Percentiles rank a stretch among this genome's conserved stretches.
These are phyloP conservation scores for Synanceia verrucosa DNA, from an alignment of 2,797 vertebrate genomes.

Conservation along the genomic window DNA sequence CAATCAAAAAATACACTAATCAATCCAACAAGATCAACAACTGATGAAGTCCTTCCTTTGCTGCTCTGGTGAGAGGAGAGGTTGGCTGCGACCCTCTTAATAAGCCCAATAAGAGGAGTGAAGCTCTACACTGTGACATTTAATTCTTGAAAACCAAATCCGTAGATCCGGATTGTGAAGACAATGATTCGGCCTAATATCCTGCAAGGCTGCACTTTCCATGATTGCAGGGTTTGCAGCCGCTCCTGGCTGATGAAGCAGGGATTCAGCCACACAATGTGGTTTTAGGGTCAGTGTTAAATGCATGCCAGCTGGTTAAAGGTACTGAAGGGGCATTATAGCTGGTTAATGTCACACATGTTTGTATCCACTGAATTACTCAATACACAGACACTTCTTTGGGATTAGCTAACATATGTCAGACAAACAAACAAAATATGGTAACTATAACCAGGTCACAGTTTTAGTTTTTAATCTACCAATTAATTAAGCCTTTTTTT, in stretches of 20 bases:
- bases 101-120: constrained; percentile 32
- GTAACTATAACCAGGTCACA: background rate
- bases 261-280: background rate
- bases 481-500: background rate
- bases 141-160: constrained; percentile 69
- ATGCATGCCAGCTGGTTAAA: background rate
- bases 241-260: constrained; percentile 30
- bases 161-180: constrained; percentile 71
- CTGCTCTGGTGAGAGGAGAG: constrained; percentile 24
- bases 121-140: constrained; percentile 43
- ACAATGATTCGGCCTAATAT: constrained; percentile 66
- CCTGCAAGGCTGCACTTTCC: constrained; percentile 73
- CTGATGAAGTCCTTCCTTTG: constrained; percentile 5
- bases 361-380: background rate
- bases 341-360: background rate
- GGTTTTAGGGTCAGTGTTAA: background rate
- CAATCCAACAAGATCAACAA: background rate
- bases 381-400: background rate
- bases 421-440: background rate
- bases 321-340: background rate
- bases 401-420: too few relatives aligned
- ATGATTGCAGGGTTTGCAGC: constrained; percentile 62
- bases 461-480: background rate
- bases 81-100: constrained; percentile 33
- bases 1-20: background rate